These are phyloP conservation scores for Trypoxylon attenuatum DNA, from an alignment of 2,888 invertebrate genomes.

Conservation along the genomic window DNA sequence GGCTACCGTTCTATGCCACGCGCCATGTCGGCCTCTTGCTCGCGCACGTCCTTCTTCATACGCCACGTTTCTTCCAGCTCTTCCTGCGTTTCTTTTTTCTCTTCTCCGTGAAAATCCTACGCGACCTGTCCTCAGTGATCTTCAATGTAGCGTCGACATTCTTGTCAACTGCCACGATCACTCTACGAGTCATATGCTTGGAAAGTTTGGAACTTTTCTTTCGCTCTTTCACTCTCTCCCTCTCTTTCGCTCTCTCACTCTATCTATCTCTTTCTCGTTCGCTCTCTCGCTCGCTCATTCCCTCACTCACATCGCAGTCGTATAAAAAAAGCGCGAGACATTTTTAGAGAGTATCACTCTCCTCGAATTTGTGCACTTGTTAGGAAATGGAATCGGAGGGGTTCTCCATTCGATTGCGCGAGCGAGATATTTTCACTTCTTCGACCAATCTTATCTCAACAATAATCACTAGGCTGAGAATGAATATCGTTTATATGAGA, in stretches of 20 bases:
- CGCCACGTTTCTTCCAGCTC: conserved; percentile 24
- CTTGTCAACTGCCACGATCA: conserved; percentile 12
- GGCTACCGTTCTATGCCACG: conserved; percentile 68
- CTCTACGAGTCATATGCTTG: conserved; percentile 1
- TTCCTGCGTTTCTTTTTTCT: conserved; percentile 33
- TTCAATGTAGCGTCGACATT: conserved; percentile 4
- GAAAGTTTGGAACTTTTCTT: conserved; percentile 22
- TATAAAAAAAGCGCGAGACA: conserved; percentile 14
- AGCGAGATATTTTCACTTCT: too few relatives aligned
- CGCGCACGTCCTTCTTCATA: conserved; percentile 61
- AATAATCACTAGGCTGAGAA: too few relatives aligned
- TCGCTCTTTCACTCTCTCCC: neutral
- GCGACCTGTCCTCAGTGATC: conserved; percentile 37
- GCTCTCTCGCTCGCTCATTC: neutral
- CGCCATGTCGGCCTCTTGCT: conserved; percentile 68
- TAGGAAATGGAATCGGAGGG: neutral
- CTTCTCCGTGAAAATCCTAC: conserved; percentile 39
- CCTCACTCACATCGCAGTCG: neutral
- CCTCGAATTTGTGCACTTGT: conserved; percentile 6
- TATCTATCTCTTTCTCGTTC: neutral
- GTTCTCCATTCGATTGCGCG: neutral
- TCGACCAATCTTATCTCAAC: too few relatives aligned
- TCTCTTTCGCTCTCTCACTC: neutral
- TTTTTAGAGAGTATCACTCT: conserved; percentile 22
- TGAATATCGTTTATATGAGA: too few relatives aligned